Conservation (phyloP, 2,797 vertebrate species). For the Alexandromys oeconomus region DNA sequence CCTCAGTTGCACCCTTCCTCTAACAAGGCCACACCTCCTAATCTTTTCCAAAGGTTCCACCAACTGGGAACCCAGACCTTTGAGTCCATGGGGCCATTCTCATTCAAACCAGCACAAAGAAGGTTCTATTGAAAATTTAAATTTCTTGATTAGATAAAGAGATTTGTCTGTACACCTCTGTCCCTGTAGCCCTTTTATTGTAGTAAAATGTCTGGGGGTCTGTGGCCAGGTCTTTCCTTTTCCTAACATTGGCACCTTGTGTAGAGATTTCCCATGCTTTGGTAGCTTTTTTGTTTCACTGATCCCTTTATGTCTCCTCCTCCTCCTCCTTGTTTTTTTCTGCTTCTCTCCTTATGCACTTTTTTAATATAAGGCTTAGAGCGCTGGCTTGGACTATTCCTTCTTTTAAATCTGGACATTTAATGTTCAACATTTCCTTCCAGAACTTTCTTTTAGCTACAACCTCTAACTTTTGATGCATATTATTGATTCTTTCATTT, state of each 20-base stretch:
- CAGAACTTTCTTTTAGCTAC: background rate
- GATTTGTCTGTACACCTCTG: background rate
- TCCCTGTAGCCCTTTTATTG: background rate
- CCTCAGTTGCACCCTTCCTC: too few relatives aligned
- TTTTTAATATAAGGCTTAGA: background rate
- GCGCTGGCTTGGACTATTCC: background rate
- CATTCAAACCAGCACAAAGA: background rate
- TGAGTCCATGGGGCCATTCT: background rate
- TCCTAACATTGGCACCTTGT: background rate
- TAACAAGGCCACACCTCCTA: background rate
- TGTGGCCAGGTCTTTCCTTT: background rate
- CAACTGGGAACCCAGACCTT: background rate
- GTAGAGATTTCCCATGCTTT: background rate
- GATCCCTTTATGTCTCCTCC: background rate
- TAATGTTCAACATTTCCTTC: background rate
- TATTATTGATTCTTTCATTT: background rate
- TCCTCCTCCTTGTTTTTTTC: background rate
- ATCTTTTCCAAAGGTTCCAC: background rate
- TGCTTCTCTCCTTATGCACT: background rate
- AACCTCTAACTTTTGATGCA: background rate
- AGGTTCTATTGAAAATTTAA: slow-evolving; percentile 9
- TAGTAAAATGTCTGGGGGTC: background rate
- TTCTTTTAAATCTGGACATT: background rate
- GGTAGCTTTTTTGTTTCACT: background rate
- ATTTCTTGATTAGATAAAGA: background rate